phyloP scores from a whole-genome alignment of 37 sponge, comb jelly and placozoan genomes.

The Bolinopsis microptera region DNA sequence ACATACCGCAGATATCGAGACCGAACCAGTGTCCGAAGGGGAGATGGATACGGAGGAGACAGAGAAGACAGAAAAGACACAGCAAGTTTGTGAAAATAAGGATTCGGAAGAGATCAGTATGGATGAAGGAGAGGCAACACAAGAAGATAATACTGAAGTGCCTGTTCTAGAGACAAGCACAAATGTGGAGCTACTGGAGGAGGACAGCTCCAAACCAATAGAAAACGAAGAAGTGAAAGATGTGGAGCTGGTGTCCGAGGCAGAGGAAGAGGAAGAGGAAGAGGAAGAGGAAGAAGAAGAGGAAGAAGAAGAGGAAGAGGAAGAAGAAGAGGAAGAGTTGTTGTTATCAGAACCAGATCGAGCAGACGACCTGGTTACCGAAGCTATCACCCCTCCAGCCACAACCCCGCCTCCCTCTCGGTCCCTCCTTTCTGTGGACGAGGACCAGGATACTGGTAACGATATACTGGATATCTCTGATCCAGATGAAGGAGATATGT shows the following conservation, averaged over 20 bases:
- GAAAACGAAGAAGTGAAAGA: not conserved
- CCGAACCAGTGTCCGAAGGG: conserved; percentile 20
- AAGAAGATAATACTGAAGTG: not conserved
- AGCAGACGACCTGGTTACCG: conserved; percentile 22
- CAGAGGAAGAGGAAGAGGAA: not conserved
- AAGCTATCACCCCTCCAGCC: conserved; percentile 7
- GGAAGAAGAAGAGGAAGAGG: not conserved
- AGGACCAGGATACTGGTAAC: not conserved
- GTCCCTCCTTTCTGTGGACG: not conserved
- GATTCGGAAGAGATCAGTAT: not conserved
- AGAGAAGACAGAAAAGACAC: too few relatives aligned
- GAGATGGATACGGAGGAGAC: not conserved
- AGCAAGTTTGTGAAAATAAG: too few relatives aligned
- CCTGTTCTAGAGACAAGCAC: not conserved
- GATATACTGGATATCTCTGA: conserved; percentile 29
- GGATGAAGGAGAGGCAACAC: not conserved
- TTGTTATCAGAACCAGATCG: not conserved
- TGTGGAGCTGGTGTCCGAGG: not conserved
- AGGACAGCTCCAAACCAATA: too few relatives aligned
- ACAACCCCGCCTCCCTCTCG: not conserved
- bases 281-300: not conserved
- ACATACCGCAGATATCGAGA: not conserved
- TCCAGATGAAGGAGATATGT: conserved; percentile 30
- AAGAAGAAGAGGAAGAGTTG: not conserved
- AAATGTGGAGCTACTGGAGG: not conserved